Evolutionary conservation across 1,140 invertebrate genomes (phyloP).

Genomic region (Caenorhabditis tropicalis): DNA sequence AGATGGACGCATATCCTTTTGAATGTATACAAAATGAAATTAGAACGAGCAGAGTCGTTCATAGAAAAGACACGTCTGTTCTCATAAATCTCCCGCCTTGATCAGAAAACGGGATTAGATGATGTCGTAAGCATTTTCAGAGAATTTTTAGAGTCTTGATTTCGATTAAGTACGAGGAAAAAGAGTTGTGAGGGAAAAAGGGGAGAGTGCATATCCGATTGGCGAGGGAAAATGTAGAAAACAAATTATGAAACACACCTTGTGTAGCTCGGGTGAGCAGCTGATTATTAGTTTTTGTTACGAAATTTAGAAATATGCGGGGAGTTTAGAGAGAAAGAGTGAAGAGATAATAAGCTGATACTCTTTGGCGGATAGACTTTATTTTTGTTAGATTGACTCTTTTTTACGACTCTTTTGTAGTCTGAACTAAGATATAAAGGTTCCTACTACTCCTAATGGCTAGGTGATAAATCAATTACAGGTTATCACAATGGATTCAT

Average conservation of each 20-base stretch:
- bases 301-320: background rate
- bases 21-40: background rate
- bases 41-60: background rate
- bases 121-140: no score
- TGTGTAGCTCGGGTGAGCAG: background rate
- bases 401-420: no score
- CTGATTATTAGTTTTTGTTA: conserved; percentile 23
- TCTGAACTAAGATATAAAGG: no score
- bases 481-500: conserved; percentile 30
- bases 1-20: background rate
- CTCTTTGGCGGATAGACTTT: no score
- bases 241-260: conserved; percentile 28
- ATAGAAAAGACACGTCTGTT: no score
- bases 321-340: background rate
- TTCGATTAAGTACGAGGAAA: background rate
- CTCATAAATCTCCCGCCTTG: background rate
- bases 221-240: background rate
- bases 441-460: background rate
- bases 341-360: background rate
- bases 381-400: no score
- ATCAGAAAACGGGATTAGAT: background rate
- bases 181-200: background rate
- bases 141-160: background rate
- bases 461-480: conserved; percentile 27
- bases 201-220: background rate